Base-by-base conservation (phyloP, 2,113 vertebrate genomes). In the Oostethus manadensis region DNA sequence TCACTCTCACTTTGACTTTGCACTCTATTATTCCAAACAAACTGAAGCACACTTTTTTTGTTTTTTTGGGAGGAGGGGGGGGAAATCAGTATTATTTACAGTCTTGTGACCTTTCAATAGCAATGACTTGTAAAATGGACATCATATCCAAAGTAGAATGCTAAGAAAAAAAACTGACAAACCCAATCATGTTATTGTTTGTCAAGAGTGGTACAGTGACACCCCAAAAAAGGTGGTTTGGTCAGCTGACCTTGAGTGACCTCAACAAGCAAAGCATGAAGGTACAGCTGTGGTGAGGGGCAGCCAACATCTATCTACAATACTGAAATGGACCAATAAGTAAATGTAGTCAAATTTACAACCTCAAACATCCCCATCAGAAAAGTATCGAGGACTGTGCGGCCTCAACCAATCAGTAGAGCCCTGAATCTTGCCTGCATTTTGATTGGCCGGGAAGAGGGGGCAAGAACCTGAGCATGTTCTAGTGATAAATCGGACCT, bases 211-310 rank as follows among this genome's bases (percentile, higher is more conserved):
- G 48, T 50, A 64, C 51, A 56, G 51, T 8, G 11, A 10, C 18
- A 11, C 0, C 18, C 8, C 16, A 22, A 8, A 18, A 46, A 57
- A 18, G 13, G 18, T 11, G 8, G 33, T 40, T 20, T 6, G 6
- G n/a, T 54, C 15, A 18, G 8, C 29, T 33, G 17, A 38, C 4
- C 10, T n/a, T 23, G 17, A 35, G n/a, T 38, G 20, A 68, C 68
- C 62, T 70, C 50, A 59, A 70, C 54, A 33, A 33, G 29, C 61
- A 65, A 82, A 84, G 79, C 73, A 56, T 42, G 68, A 79, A 77
- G 75, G 73, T 77, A 86, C 80, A 86, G 73, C 71, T 74, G 71
- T 56, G 48, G 68, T 67, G 50, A 43, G 20, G 60, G 55, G 33
- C 62, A 14, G 9, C 48, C 18, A 16, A 23, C 9, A 17, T 18